Evolutionary conservation across 2,113 vertebrate species (phyloP), one percentile per base, ranked within the genome.

Genomic region (Rhinopomastus cyanomelas): DNA sequence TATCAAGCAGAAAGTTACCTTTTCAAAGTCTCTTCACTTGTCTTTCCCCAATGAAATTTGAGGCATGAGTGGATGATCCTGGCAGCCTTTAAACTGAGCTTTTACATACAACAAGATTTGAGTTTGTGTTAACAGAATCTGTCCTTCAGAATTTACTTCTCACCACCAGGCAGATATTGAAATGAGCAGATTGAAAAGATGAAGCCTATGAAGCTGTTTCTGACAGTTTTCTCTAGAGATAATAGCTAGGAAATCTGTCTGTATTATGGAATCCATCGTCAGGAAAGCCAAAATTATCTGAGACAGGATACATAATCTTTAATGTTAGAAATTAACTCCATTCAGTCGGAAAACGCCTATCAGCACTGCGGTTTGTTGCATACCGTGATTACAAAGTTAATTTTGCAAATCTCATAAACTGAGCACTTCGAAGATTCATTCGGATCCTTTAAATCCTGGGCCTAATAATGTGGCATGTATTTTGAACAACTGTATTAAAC

Each of bases 391-490:
- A 96, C 67, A 82, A 96, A 96, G 91, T 96, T 97, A 97, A 96
- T 97, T 97, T 95, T 97, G 89, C 79, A 95, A 96, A 96, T 96
- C 88, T 95, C 87, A 90, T 96, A 97, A 97, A 69, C 83, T 87
- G 74, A 88, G 55, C 27, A 52, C 87, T 97, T 97, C 95, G 91
- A 96, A 96, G 86, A 89, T 91, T 93, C 73, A 84, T 96, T 95
- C 96, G 46, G 95, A 94, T 96, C 94, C 65, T 93, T 95, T 94
- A 90, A 96, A 89, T 89, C 79, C 57, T 88, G 69, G 59, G 62
- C 37, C 69, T 96, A 92, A 90, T 94, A 96, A 95, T 32, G 42
- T 91, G 94, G 74, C 60, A 75, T 84, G n/a, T 85, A 95, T 93
- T 94, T 95, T 84, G 75, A 94, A 84, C 60, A 95, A 92, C 44